Base-by-base conservation (phyloP, 2,888 invertebrate species). In the Cistogaster globosa region DNA sequence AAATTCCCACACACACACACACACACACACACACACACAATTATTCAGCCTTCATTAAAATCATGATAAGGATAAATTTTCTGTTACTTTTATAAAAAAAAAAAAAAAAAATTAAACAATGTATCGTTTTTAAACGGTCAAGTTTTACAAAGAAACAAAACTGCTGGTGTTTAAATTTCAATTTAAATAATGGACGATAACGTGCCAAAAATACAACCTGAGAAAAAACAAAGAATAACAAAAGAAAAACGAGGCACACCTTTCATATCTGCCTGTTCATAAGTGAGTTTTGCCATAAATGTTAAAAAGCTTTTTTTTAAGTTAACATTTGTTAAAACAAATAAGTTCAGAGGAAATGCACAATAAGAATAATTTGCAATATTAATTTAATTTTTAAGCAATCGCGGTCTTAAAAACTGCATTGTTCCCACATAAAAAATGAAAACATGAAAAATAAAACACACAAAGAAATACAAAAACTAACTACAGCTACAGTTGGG, bases 1-100 rank as follows among this genome's bases (percentile, higher is more conserved):
- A 18, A 67, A 72, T 76, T 76, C 67, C 55, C 80, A 65, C 71
- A 76, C 72, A 84, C 32, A 53, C 16, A 38, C 32, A 53, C 57
- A 57, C 38, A 65, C 36, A 58, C 45, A 48, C 7, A 16, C 57
- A 26, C 57, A 11, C 32, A 67, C 16, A 11, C 14, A 51, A 3
- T 12, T 14, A 2, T 26, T 18, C 58, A 65, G 65, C 60, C 84
- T 79, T 48, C 65, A 38, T 51, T 68, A 14, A 16, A 62, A 84
- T 76, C 84, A 32, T 62, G 80, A 84, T 80, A 67, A 67, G 45
- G 71, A 71, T 75, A 55, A 53, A 62, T 65, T n/a, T 76, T 76
- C 63, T 55, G 80, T 57, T 83, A 63, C 48, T 55, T 63, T 22
- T 79, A 36, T n/a, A n/a, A n/a, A n/a, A n/a, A n/a, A n/a, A n/a